Evolutionary conservation across 2,113 vertebrate genomes (phyloP).

Genomic region (Zapus hudsonius): DNA sequence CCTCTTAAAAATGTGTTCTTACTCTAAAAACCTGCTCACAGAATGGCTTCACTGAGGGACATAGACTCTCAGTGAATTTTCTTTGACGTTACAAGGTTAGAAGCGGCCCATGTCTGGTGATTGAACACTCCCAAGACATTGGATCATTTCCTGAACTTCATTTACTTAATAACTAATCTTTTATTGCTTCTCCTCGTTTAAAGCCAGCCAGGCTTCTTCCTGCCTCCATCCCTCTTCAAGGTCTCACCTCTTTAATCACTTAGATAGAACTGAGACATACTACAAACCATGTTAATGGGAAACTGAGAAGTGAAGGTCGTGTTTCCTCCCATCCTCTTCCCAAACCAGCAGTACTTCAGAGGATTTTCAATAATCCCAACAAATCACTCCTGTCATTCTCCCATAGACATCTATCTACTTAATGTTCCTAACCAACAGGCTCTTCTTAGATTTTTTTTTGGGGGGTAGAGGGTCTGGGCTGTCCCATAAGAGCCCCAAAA

Average conservation of each 20-base stretch:
- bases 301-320: conserved; percentile 67
- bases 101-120: conserved; percentile 55
- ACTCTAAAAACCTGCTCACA: not conserved
- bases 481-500: not conserved
- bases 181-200: conserved; percentile 64
- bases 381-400: conserved; percentile 65
- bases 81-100: conserved; percentile 64
- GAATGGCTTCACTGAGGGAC: not conserved
- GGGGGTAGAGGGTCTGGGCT: not conserved
- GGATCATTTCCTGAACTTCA: conserved; percentile 79
- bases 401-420: conserved; percentile 63
- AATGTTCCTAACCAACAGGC: conserved; percentile 58
- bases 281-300: conserved; percentile 67
- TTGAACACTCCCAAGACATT: conserved; percentile 67
- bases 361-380: conserved; percentile 67
- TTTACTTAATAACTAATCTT: conserved; percentile 79
- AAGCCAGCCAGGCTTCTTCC: conserved; percentile 38
- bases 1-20: conserved; percentile 18
- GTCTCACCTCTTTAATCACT: conserved; percentile 78
- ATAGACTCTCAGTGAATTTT: not conserved
- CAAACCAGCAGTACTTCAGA: conserved; percentile 42
- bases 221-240: conserved; percentile 23
- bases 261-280: conserved; percentile 53
- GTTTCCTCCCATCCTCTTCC: conserved; percentile 43
- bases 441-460: conserved; percentile 41